A percentile compares a stretch with the other conserved stretches of the same genome.
Evolutionary conservation across 2,888 invertebrate genomes (phyloP).

Genomic region (Macropis europaea): DNA sequence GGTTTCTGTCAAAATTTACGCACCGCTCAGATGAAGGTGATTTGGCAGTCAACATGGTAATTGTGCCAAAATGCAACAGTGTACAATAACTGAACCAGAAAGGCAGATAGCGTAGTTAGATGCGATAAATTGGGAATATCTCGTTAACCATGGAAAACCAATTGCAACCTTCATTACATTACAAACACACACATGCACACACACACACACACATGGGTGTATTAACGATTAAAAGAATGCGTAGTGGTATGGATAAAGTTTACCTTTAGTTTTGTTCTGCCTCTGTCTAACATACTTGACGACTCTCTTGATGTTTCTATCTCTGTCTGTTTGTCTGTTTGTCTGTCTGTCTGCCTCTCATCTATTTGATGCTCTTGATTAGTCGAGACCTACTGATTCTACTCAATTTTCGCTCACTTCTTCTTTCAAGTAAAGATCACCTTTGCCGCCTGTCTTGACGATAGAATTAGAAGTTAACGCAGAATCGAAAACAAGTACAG

Average conservation of each 20-base stretch:
- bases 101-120: too few relatives aligned
- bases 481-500: too few relatives aligned
- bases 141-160: too few relatives aligned
- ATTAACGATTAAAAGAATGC: slow-evolving; percentile 59
- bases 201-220: slow-evolving; percentile 44
- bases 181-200: background rate
- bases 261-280: slow-evolving; percentile 54
- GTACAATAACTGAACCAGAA: too few relatives aligned
- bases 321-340: slow-evolving; percentile 66
- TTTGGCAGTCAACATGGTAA: too few relatives aligned
- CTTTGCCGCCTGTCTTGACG: slow-evolving; percentile 24
- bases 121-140: too few relatives aligned
- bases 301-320: slow-evolving; percentile 57
- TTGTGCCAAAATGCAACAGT: too few relatives aligned
- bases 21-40: too few relatives aligned
- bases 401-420: slow-evolving; percentile 56
- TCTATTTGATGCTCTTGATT: slow-evolving; percentile 56
- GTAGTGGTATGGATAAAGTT: slow-evolving; percentile 53
- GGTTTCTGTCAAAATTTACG: too few relatives aligned
- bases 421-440: slow-evolving; percentile 52
- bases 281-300: slow-evolving; percentile 59
- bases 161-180: background rate
- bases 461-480: slow-evolving; percentile 44
- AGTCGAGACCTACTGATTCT: slow-evolving; percentile 36
- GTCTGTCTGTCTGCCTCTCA: slow-evolving; percentile 68